A percentile compares a stretch with the other conserved stretches of the same genome.
phyloP scores from a whole-genome alignment of 2,113 vertebrate species.

The western clawed frog (Xenopus tropicalis) region DNA sequence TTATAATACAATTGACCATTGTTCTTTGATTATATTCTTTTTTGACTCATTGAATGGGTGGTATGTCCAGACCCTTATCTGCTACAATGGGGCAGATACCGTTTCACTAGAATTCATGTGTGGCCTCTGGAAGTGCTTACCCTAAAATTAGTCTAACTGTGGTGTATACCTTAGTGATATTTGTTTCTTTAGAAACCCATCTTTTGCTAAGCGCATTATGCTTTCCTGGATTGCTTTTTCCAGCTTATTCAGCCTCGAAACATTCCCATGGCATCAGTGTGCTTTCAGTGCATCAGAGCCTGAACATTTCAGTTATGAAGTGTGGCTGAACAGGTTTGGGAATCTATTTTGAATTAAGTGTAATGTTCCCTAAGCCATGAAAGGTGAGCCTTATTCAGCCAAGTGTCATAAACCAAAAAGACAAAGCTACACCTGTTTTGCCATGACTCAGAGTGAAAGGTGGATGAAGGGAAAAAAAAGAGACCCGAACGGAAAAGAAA shows the following conservation, averaged over 20 bases:
- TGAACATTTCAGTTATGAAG: conserved; percentile 35
- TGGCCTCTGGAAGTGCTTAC: conserved; percentile 6
- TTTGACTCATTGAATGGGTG: conserved; percentile 1
- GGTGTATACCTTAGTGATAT: neutral
- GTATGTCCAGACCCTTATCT: neutral
- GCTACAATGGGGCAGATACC: neutral
- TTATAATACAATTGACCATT: neutral
- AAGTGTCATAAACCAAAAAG: conserved; percentile 38
- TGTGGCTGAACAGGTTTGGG: conserved; percentile 43
- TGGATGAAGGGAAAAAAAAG: conserved; percentile 19
- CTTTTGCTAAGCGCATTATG: neutral
- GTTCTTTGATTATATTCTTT: neutral
- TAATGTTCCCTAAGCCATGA: conserved; percentile 50
- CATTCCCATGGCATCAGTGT: conserved; percentile 13
- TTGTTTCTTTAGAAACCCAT: neutral
- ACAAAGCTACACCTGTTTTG: conserved; percentile 50
- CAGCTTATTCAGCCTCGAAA: conserved; percentile 3
- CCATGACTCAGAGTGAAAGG: conserved; percentile 16
- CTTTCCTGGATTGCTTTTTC: neutral
- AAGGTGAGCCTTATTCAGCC: conserved; percentile 46
- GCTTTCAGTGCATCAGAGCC: neutral
- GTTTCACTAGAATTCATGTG: conserved; percentile 18
- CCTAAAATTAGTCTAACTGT: neutral
- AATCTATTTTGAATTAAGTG: conserved; percentile 46
- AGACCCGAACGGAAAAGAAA: neutral